Evolutionary conservation across 2,888 invertebrate species (phyloP).

Genomic region (Adelognathus sp.): DNA sequence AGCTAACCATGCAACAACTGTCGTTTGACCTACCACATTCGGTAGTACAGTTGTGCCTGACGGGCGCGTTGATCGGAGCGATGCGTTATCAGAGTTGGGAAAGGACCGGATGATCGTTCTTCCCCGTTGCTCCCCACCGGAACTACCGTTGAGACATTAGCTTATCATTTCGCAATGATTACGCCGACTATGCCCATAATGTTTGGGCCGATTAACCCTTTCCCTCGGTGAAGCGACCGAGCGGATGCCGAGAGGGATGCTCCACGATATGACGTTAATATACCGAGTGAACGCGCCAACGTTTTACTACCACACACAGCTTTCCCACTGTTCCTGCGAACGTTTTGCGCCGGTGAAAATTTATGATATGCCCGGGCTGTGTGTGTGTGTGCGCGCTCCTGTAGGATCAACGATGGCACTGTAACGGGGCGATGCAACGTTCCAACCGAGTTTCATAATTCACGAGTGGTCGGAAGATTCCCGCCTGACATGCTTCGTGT

Average conservation of each 20-base stretch:
- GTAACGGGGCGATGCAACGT: slow-evolving; percentile 22
- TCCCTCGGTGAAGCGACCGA: slow-evolving; percentile 11
- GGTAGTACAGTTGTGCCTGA: background rate
- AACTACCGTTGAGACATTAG: slow-evolving; percentile 53
- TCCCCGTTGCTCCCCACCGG: slow-evolving; percentile 20
- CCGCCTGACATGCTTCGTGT: slow-evolving; percentile 18
- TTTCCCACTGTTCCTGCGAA: slow-evolving; percentile 12
- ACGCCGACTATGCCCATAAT: slow-evolving; percentile 45
- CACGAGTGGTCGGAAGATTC: slow-evolving; percentile 37
- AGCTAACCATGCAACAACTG: background rate
- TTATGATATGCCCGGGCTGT: slow-evolving; percentile 46
- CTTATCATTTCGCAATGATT: slow-evolving; percentile 59
- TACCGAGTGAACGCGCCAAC: slow-evolving; percentile 29
- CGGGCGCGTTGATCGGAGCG: slow-evolving; percentile 23
- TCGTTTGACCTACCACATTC: background rate
- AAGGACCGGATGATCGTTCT: slow-evolving; percentile 15
- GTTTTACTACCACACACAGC: slow-evolving; percentile 44
- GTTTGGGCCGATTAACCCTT: slow-evolving; percentile 53
- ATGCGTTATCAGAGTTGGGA: slow-evolving; percentile 45
- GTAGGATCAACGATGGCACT: slow-evolving; percentile 32
- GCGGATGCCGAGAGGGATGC: slow-evolving; percentile 11
- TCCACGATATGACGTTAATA: slow-evolving; percentile 53
- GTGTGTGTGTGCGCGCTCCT: slow-evolving; percentile 24
- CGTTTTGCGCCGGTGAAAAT: slow-evolving; percentile 8
- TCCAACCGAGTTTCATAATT: slow-evolving; percentile 39